Evolutionary conservation across 2,888 invertebrate genomes (phyloP), one percentile per base, ranked within the genome.

Genomic region (Herminia tarsipennalis): DNA sequence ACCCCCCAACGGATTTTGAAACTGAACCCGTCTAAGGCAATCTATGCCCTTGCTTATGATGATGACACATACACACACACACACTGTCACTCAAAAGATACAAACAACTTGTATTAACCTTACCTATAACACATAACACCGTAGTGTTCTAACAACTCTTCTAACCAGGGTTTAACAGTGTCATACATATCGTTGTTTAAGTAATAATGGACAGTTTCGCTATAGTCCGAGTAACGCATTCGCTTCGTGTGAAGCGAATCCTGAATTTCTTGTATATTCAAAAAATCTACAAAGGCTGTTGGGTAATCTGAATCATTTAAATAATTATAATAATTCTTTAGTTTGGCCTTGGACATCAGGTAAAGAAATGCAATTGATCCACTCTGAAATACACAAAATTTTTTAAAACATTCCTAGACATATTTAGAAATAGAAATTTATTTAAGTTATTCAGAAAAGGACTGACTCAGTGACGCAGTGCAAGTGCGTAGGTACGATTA

Each of bases 101-200:
- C 22, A 2, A n/a, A 1, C 25, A 10, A 10, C 9, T 6, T 10
- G 1, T 20, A 12, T 3, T 22, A 16, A 5, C 32, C 44, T 48
- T 30, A 56, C 59, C 29, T 53, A 16, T 59, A 66, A 36, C 56
- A 47, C 48, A 67, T 34, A 5, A 66, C 60, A 21, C 55, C 56
- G 22, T 66, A 66, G 9, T 66, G 43, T 9, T 65, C 64, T 5
- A 67, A 4, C 4, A 67, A 12, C 25, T 56, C 49, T 21, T 65
- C 64, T 5, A 62, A 10, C 60, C 66, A 64, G 5, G 54, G 61
- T 36, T 68, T 65, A 0, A 47, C 53, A 9, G 56, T 46, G 0
- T 40, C 0, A 14, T 12, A 46, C 0, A 27, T 0, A 5, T 13
- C 0, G n/a, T 37, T 9, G 1, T 0, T 0, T 2, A 62, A 38